Evolutionary conservation across 1,140 invertebrate species (phyloP).

Genomic region (Leptinotarsa defecta): DNA sequence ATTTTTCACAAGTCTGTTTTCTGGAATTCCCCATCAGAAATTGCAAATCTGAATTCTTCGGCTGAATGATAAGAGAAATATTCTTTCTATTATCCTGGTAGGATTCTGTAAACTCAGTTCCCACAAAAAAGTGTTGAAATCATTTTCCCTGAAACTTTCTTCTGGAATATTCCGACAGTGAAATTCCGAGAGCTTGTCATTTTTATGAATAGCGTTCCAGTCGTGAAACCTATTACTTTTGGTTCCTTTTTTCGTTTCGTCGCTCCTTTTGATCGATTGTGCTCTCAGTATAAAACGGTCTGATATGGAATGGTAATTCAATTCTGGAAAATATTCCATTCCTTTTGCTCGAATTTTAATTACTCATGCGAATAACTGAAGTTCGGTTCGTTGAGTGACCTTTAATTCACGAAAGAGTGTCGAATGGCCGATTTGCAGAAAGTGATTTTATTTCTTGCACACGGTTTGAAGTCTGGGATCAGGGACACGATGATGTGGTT

Average conservation of each 20-base stretch:
- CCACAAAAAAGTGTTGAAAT: constrained; percentile 4
- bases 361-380: neutral
- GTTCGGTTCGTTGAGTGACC: neutral
- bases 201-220: constrained; percentile 9
- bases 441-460: too few species aligned
- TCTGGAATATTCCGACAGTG: constrained; percentile 2
- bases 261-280: constrained; percentile 19
- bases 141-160: constrained; percentile 8
- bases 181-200: neutral
- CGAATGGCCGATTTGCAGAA: too few species aligned
- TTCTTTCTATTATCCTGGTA: too few species aligned
- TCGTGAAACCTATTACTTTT: constrained; percentile 7
- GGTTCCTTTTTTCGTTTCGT: constrained; percentile 9
- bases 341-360: neutral
- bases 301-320: constrained; percentile 19
- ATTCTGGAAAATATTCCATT: constrained; percentile 8
- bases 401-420: too few species aligned
- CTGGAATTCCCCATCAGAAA: too few species aligned
- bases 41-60: too few species aligned
- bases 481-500: too few species aligned
- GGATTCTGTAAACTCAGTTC: neutral
- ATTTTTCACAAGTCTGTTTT: too few species aligned
- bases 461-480: too few species aligned
- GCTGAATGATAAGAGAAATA: too few species aligned
- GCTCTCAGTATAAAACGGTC: constrained; percentile 13